phyloP scores from a whole-genome alignment of 1,140 invertebrate genomes.

The Drosophila miranda region DNA sequence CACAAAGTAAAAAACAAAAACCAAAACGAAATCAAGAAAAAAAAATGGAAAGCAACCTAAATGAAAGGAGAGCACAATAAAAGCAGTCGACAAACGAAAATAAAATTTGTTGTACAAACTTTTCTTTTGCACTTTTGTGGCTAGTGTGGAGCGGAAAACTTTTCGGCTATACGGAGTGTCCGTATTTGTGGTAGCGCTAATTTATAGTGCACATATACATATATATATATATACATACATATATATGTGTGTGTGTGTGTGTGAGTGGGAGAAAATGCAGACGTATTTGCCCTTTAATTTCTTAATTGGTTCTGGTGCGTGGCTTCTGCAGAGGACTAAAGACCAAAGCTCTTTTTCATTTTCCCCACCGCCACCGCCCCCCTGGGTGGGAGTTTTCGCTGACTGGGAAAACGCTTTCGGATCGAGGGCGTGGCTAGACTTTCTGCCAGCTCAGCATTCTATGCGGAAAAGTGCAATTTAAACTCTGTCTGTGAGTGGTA shows the following conservation, averaged over 20 bases:
- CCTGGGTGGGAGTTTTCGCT: background rate
- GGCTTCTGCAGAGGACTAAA: conserved; percentile 20
- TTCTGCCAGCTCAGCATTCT: conserved; percentile 50
- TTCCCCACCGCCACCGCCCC: background rate
- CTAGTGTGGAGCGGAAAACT: conserved; percentile 66
- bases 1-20: conserved; percentile 22
- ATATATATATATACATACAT: too few relatives aligned
- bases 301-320: conserved; percentile 71
- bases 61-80: conserved; percentile 8
- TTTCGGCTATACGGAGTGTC: conserved; percentile 24
- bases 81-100: conserved; percentile 41
- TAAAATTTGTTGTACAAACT: conserved; percentile 70
- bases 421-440: conserved; percentile 29
- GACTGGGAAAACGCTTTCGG: conserved; percentile 1
- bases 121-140: conserved; percentile 71
- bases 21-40: conserved; percentile 30
- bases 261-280: conserved; percentile 33
- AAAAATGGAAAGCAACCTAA: conserved; percentile 2
- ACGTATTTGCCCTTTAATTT: conserved; percentile 78
- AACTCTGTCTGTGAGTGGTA: conserved; percentile 27
- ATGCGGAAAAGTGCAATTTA: conserved; percentile 51
- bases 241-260: conserved; percentile 11
- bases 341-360: conserved; percentile 2
- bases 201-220: conserved; percentile 47
- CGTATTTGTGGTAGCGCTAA: conserved; percentile 53